These are phyloP conservation scores for Mastomys coucha DNA, from an alignment of 2,113 vertebrate species.

Conservation along the genomic window DNA sequence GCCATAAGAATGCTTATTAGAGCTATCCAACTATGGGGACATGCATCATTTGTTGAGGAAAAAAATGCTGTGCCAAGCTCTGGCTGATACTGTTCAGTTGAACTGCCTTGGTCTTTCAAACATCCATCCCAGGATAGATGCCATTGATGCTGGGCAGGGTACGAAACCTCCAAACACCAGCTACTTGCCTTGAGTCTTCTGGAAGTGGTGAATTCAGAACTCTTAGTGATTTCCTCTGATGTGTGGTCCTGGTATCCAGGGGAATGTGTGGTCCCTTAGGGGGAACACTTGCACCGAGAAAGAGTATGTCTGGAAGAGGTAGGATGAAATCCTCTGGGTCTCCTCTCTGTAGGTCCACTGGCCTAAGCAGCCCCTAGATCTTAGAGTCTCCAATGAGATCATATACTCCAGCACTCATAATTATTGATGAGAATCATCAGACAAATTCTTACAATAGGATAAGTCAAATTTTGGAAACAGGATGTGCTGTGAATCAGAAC, in stretches of 20 bases:
- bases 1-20: neutral
- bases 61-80: neutral
- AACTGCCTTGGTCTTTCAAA: no score
- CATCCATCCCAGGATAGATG: rapidly evolving
- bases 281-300: rapidly evolving
- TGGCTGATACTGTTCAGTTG: rapidly evolving
- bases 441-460: rapidly evolving
- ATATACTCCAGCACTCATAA: rapidly evolving
- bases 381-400: rapidly evolving
- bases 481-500: rapidly evolving
- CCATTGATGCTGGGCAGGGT: neutral
- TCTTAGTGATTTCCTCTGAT: rapidly evolving
- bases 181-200: rapidly evolving
- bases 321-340: rapidly evolving
- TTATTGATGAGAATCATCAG: rapidly evolving
- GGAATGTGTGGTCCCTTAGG: rapidly evolving
- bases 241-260: rapidly evolving
- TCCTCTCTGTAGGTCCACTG: rapidly evolving
- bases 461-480: neutral
- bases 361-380: neutral
- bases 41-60: rapidly evolving
- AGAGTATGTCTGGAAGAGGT: neutral
- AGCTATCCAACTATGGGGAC: neutral
- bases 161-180: rapidly evolving
- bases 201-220: rapidly evolving